These are phyloP conservation scores for Spinibarbus caldwelli DNA, from an alignment of 2,797 vertebrate genomes.

Conservation along the genomic window DNA sequence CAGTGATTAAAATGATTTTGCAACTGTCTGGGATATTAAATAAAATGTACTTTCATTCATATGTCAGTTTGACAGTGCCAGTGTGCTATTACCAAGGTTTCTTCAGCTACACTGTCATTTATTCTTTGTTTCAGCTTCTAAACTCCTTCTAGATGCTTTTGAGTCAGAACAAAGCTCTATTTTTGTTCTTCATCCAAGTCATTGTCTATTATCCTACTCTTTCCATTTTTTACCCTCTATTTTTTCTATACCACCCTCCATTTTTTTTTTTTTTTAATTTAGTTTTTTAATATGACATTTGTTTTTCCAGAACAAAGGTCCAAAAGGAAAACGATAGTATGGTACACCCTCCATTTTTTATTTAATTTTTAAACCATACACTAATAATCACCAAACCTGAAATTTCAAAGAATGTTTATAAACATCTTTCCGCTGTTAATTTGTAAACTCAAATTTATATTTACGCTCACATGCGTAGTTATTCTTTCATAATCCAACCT, in stretches of 20 bases:
- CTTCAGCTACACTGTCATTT: background rate
- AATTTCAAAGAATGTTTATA: background rate
- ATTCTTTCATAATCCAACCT: background rate
- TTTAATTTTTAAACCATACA: background rate
- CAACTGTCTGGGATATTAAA: background rate
- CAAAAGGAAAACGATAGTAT: no score
- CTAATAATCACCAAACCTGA: constrained; percentile 2
- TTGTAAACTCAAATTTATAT: constrained; percentile 21
- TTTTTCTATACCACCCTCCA: background rate
- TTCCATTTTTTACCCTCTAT: background rate
- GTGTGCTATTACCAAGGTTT: background rate
- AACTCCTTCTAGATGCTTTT: background rate
- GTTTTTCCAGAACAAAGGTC: no score
- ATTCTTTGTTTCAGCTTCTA: background rate
- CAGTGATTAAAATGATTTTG: background rate
- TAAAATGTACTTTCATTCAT: background rate
- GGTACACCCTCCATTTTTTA: background rate
- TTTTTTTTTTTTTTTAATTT: no score
- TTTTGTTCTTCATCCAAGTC: background rate
- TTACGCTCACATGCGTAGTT: constrained; percentile 2
- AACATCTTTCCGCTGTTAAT: constrained; percentile 17
- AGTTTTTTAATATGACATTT: no score
- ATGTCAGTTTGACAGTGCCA: background rate
- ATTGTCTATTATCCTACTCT: background rate
- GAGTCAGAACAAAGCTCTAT: background rate